phyloP scores from a whole-genome alignment of 1,140 invertebrate genomes.

The Samia ricini region DNA sequence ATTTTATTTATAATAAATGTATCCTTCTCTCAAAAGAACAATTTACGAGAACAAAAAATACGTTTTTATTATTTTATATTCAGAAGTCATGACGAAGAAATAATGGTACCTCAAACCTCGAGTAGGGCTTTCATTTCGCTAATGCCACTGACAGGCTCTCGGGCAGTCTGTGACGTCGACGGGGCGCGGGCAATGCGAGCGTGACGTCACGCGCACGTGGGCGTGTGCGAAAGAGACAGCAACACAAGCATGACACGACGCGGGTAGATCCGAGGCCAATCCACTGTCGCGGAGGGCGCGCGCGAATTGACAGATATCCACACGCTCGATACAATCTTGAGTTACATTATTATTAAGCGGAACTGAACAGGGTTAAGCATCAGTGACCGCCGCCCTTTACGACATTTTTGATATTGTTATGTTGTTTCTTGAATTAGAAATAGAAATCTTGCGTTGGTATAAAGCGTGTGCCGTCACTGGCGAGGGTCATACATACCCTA shows the following conservation, averaged over 20 bases:
- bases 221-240: constrained; percentile 50
- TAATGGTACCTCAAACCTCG: neutral
- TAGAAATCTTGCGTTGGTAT: neutral
- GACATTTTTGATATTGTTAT: neutral
- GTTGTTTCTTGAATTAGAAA: neutral
- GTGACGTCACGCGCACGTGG: constrained; percentile 73
- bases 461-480: no score
- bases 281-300: constrained; percentile 41
- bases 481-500: no score
- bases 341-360: constrained; percentile 56
- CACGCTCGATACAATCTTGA: constrained; percentile 67
- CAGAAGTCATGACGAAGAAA: neutral
- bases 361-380: constrained; percentile 34
- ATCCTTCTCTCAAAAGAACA: no score
- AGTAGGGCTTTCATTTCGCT: constrained; percentile 11
- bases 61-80: no score
- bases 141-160: constrained; percentile 24
- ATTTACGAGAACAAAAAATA: no score
- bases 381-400: constrained; percentile 17
- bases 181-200: constrained; percentile 38
- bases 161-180: constrained; percentile 54
- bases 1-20: no score
- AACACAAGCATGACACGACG: constrained; percentile 12
- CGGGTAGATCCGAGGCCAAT: constrained; percentile 27
- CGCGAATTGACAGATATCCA: constrained; percentile 14